Evolutionary conservation across 2,888 invertebrate genomes (phyloP), one percentile per base, ranked within the genome.

Genomic region (Clunio marinus): DNA sequence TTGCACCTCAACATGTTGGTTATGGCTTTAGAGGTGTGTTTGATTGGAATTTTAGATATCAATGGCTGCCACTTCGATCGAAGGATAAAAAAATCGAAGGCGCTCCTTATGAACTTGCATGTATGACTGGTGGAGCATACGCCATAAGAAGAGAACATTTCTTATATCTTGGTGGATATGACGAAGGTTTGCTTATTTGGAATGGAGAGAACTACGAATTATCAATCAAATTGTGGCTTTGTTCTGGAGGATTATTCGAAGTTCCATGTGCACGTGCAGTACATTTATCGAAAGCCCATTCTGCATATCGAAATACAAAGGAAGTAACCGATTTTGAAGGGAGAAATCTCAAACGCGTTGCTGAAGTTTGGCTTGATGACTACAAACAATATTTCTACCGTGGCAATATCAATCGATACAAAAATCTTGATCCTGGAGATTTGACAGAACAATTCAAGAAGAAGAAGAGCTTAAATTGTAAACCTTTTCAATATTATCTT

Each of bases 291-390:
- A 60, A 25, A n/a, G n/a, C n/a, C n/a, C n/a, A n/a, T n/a, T n/a
- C n/a, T n/a, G n/a, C n/a, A n/a, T n/a, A n/a, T n/a, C n/a, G n/a
- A n/a, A n/a, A n/a, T n/a, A n/a, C n/a, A n/a, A n/a, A n/a, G n/a
- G 17, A 20, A n/a, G 37, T 32, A n/a, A 8, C n/a, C 22, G 35
- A 60, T n/a, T 5, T 2, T 20, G 32, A 8, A 15, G 25, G 58
- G n/a, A 68, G 91, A 89, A 96, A 96, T 79, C 94, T 93, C 78
- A 85, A 88, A 51, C 84, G 96, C 70, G 96, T 96, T 0, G 96
- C 96, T 0, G 94, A 93, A 74, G 96, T 97, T 1, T 98, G 97
- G 97, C 96, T 98, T 96, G 97, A 98, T 76, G 96, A 97, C 74
- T 97, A 94, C 77, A 92, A 91, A 1, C 83, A 32, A 24, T 4